A percentile compares a stretch with the other conserved stretches of the same genome.
These are phyloP conservation scores for Arrhopalites spinosus DNA, from an alignment of 2,888 invertebrate genomes.

Conservation along the genomic window DNA sequence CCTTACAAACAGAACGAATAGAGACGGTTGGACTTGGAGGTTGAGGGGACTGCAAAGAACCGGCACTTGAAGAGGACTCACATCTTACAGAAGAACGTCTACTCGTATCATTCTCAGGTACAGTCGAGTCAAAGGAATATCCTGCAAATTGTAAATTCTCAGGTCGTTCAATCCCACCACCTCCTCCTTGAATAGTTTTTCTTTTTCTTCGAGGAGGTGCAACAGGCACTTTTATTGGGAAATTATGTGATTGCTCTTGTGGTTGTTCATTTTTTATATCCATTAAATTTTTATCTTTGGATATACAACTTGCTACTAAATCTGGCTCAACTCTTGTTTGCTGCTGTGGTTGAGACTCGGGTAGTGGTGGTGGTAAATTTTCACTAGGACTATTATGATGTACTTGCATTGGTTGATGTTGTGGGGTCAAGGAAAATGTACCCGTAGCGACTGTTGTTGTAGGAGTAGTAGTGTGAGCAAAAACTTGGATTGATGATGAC, in stretches of 20 bases:
- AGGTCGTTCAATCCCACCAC: conserved; percentile 19
- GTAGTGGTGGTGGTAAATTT: no score
- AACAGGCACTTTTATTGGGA: conserved; percentile 61
- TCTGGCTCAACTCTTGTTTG: conserved; percentile 71
- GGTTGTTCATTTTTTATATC: conserved; percentile 34
- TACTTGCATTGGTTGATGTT: neutral
- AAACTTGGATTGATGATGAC: neutral
- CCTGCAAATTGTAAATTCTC: conserved; percentile 19
- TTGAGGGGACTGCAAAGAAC: conserved; percentile 42
- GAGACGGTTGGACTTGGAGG: conserved; percentile 55
- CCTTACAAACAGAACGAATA: conserved; percentile 50
- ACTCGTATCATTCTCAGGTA: neutral
- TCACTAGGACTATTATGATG: neutral
- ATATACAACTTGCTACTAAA: conserved; percentile 73
- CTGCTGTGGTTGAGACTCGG: neutral
- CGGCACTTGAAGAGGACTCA: conserved; percentile 28
- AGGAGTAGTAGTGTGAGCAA: neutral
- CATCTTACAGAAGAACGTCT: conserved; percentile 2
- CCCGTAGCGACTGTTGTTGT: neutral
- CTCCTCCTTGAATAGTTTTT: conserved; percentile 53
- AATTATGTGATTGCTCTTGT: conserved; percentile 4
- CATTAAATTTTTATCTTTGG: neutral
- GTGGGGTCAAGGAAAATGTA: neutral
- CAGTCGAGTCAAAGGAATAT: conserved; percentile 22
- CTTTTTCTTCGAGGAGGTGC: conserved; percentile 78